These are phyloP conservation scores for Escarpia spicata DNA, from an alignment of 2,888 invertebrate genomes.

Conservation along the genomic window DNA sequence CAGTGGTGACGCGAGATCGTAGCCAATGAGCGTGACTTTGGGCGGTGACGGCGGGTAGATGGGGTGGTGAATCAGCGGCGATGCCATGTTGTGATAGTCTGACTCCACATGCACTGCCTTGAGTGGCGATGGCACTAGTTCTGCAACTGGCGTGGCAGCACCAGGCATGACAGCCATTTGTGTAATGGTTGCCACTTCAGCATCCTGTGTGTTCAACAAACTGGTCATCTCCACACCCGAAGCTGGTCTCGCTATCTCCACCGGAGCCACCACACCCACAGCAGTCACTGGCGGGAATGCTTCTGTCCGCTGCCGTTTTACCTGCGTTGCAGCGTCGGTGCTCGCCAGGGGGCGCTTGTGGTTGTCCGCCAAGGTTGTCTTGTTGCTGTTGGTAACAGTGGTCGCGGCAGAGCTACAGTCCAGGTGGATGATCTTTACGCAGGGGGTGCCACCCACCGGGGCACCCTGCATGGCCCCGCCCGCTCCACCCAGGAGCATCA, in stretches of 20 bases:
- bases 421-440: not conserved
- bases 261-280: not conserved
- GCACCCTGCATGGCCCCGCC: not conserved
- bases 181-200: conserved; percentile 23
- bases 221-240: not conserved
- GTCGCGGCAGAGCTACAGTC: not conserved
- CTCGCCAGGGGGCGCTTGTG: not conserved
- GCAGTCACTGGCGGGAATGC: not conserved
- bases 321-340: not conserved
- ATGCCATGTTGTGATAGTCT: conserved; percentile 47
- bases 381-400: not conserved
- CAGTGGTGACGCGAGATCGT: conserved; percentile 23
- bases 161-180: not conserved
- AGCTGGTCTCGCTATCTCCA: not conserved
- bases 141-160: not conserved
- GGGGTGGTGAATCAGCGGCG: conserved; percentile 31
- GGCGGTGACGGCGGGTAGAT: not conserved
- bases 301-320: not conserved
- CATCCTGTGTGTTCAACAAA: not conserved
- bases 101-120: conserved; percentile 50
- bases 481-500: not conserved
- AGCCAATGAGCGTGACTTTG: not conserved
- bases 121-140: conserved; percentile 42
- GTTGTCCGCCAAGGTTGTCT: not conserved
- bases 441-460: not conserved